phyloP scores from a whole-genome alignment of 2,113 vertebrate genomes.

The Chamaetylas fuelleborni region DNA sequence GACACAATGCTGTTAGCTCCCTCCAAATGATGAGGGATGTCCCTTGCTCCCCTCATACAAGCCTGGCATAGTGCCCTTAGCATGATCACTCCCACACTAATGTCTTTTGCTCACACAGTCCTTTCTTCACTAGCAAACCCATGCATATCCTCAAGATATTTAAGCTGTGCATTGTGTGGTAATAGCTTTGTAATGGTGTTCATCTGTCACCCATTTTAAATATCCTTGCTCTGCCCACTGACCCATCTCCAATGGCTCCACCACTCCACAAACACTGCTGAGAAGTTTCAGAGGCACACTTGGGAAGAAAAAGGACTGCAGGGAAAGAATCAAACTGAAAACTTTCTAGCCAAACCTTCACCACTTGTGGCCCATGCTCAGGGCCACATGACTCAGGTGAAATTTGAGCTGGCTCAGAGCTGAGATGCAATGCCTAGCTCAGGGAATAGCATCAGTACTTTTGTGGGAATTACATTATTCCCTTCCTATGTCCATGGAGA shows the following conservation, averaged over 20 bases:
- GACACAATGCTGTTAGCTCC: background rate
- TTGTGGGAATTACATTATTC: background rate
- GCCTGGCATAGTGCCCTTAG: background rate
- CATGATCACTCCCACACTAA: background rate
- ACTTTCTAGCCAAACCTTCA: background rate
- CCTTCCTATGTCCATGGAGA: background rate
- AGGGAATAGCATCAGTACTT: background rate
- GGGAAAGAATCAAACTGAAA: background rate
- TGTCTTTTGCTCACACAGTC: background rate
- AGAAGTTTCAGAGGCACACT: background rate
- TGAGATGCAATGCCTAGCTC: background rate
- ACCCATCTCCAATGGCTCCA: background rate
- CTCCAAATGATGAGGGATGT: background rate
- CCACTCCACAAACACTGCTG: background rate
- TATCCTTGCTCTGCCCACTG: background rate
- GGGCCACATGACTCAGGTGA: background rate
- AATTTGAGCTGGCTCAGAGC: background rate
- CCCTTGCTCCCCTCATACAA: background rate
- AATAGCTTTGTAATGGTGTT: constrained; percentile 1
- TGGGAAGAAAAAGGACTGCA: background rate
- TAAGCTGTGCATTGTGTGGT: background rate
- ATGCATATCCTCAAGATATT: background rate
- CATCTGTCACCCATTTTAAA: background rate
- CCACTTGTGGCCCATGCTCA: background rate
- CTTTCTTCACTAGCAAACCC: background rate